phyloP scores from a whole-genome alignment of 1,140 invertebrate genomes.

The Pantala flavescens region DNA sequence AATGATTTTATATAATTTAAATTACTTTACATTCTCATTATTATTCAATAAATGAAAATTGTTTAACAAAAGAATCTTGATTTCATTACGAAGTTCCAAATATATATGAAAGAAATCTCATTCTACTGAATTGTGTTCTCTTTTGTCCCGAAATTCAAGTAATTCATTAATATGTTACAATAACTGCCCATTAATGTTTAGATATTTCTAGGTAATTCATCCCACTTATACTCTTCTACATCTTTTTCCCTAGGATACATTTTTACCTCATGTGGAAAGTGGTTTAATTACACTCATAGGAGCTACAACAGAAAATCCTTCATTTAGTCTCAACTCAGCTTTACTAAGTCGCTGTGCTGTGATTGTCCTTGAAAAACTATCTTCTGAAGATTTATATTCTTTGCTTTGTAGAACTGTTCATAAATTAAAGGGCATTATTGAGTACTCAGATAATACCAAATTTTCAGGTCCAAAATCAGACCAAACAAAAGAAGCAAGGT shows the following conservation, averaged over 20 bases:
- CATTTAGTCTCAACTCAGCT: slow-evolving; percentile 70
- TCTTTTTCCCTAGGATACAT: slow-evolving; percentile 47
- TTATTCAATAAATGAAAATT: too few relatives aligned
- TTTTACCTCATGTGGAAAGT: slow-evolving; percentile 68
- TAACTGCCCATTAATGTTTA: too few relatives aligned
- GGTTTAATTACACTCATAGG: slow-evolving; percentile 72
- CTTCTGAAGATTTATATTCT: slow-evolving; percentile 41
- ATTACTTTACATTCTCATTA: too few relatives aligned
- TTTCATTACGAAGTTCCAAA: too few relatives aligned
- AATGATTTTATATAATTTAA: too few relatives aligned
- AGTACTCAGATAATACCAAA: slow-evolving; percentile 23
- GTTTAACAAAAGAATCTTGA: too few relatives aligned
- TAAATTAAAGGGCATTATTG: slow-evolving; percentile 32
- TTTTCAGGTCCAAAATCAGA: slow-evolving; percentile 16
- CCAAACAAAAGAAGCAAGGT: slow-evolving; percentile 22
- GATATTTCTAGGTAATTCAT: too few relatives aligned
- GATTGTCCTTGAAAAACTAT: slow-evolving; percentile 62
- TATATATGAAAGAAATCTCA: too few relatives aligned
- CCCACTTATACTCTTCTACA: too few relatives aligned
- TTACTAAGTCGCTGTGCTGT: slow-evolving; percentile 66
- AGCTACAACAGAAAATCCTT: slow-evolving; percentile 82
- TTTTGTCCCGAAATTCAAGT: too few relatives aligned
- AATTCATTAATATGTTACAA: too few relatives aligned
- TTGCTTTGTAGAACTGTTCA: slow-evolving; percentile 52
- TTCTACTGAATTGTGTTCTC: too few relatives aligned